Conservation (phyloP, 2,888 invertebrate species). For the Parascotia fuliginaria region DNA sequence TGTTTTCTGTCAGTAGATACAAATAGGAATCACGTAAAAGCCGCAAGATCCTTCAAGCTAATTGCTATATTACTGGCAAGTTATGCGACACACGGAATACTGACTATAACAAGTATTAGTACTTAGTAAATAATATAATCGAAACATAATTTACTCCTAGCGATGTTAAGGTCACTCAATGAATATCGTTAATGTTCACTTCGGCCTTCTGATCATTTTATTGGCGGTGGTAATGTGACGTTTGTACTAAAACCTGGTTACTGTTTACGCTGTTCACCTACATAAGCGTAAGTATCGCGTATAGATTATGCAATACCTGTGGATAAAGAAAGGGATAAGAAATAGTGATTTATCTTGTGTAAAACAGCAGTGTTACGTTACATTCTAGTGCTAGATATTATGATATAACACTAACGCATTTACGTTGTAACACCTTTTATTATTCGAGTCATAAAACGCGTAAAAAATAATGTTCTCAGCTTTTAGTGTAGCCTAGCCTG, state of each 20-base stretch:
- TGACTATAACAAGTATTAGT: slow-evolving; percentile 4
- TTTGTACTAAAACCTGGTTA: slow-evolving; percentile 18
- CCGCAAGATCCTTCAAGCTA: slow-evolving; percentile 33
- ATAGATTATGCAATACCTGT: not conserved
- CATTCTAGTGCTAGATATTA: too few relatives aligned
- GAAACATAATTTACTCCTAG: slow-evolving; percentile 37
- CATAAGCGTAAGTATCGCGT: not conserved
- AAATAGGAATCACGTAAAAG: slow-evolving; percentile 8
- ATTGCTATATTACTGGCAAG: slow-evolving; percentile 35
- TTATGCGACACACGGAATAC: slow-evolving; percentile 25
- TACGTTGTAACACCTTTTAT: too few relatives aligned
- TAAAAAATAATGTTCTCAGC: too few relatives aligned
- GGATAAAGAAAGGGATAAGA: not conserved
- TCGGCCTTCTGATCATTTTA: slow-evolving; percentile 52
- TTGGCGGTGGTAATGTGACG: slow-evolving; percentile 29
- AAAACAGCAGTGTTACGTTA: too few relatives aligned
- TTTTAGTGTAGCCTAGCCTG: too few relatives aligned
- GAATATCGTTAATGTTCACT: slow-evolving; percentile 49
- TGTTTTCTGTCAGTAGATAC: too few relatives aligned
- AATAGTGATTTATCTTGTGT: too few relatives aligned
- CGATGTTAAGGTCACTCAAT: slow-evolving; percentile 44
- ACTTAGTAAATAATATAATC: slow-evolving; percentile 29
- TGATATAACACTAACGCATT: too few relatives aligned
- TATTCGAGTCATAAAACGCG: too few relatives aligned
- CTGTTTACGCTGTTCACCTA: slow-evolving; percentile 10